These are phyloP conservation scores for Bothrops jararaca DNA, from an alignment of 2,113 vertebrate genomes.

Conservation along the genomic window DNA sequence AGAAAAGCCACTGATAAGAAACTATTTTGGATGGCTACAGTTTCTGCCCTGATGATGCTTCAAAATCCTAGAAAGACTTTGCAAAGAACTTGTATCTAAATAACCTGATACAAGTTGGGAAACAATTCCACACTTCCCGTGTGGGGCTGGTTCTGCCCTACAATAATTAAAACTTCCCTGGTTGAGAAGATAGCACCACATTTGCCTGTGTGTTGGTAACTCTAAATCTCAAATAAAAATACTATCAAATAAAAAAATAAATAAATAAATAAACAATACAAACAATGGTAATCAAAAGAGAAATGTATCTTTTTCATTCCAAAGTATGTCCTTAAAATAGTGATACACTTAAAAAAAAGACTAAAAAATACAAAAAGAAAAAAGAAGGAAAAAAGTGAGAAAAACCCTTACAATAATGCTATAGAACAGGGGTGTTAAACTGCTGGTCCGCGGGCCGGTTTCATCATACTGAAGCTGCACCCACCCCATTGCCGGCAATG, in stretches of 20 bases:
- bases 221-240: conserved; percentile 55
- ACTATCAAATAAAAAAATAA: conserved; percentile 56
- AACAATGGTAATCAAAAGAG: not conserved
- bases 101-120: conserved; percentile 45
- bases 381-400: not conserved
- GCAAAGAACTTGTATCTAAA: conserved; percentile 52
- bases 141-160: conserved; percentile 44
- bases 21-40: conserved; percentile 45
- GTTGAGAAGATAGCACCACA: conserved; percentile 24
- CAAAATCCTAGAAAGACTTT: conserved; percentile 53
- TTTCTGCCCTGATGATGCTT: conserved; percentile 62
- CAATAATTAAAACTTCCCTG: conserved; percentile 51
- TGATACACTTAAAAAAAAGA: not conserved
- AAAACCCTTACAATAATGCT: not conserved
- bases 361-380: not conserved
- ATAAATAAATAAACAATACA: too few relatives aligned
- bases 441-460: too few relatives aligned
- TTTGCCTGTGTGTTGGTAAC: conserved; percentile 33
- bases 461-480: too few relatives aligned
- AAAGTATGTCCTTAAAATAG: not conserved
- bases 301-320: not conserved
- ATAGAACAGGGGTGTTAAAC: not conserved
- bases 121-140: conserved; percentile 45
- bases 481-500: too few relatives aligned
- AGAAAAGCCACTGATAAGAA: conserved; percentile 87